phyloP scores from a whole-genome alignment of 2,888 invertebrate genomes.

The Pasiphila rectangulata region DNA sequence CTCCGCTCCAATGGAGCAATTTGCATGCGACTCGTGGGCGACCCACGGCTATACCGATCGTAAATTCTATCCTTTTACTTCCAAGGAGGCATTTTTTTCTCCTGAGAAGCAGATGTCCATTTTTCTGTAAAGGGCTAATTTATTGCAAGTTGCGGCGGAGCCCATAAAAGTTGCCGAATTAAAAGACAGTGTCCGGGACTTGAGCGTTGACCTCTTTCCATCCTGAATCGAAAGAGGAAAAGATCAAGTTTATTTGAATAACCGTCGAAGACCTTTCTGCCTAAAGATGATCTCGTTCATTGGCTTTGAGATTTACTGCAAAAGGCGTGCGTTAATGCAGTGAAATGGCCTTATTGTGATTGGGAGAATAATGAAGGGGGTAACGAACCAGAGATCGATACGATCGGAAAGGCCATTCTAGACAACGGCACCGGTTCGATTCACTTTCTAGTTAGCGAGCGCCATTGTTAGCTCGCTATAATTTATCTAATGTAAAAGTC shows the following conservation, averaged over 20 bases:
- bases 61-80: conserved; percentile 78
- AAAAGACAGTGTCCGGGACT: conserved; percentile 58
- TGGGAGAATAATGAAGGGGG: conserved; percentile 65
- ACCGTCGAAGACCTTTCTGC: conserved; percentile 29
- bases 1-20: conserved; percentile 70
- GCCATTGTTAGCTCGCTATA: conserved; percentile 67
- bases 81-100: conserved; percentile 65
- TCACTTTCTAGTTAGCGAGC: conserved; percentile 71
- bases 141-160: conserved; percentile 69
- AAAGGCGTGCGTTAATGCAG: conserved; percentile 35
- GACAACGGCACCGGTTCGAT: conserved; percentile 54
- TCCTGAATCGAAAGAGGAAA: conserved; percentile 30
- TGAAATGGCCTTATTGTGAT: conserved; percentile 62
- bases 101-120: conserved; percentile 72
- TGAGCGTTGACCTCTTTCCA: conserved; percentile 57
- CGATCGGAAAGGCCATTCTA: conserved; percentile 67
- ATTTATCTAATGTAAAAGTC: conserved; percentile 68
- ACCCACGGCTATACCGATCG: conserved; percentile 73
- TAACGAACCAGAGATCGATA: conserved; percentile 68
- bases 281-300: conserved; percentile 35
- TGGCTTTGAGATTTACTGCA: conserved; percentile 31
- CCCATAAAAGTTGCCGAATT: conserved; percentile 67
- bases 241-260: conserved; percentile 34
- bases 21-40: conserved; percentile 77
- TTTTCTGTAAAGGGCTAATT: conserved; percentile 74